Evolutionary conservation across 2,113 vertebrate genomes (phyloP).

Genomic region (Rana temporaria): DNA sequence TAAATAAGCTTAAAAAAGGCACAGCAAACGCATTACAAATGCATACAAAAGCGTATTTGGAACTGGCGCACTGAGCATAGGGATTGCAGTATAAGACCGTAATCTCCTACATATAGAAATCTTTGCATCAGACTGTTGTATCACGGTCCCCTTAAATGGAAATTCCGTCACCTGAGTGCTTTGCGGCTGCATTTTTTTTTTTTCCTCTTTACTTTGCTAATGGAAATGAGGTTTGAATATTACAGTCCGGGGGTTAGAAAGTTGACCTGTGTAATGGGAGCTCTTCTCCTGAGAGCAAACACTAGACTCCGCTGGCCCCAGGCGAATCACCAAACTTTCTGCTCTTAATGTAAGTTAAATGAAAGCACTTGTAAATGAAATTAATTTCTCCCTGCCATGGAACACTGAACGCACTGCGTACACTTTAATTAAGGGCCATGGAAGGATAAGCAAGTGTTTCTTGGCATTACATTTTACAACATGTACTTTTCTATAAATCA

Average conservation of each 20-base stretch:
- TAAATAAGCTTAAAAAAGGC: too few species aligned
- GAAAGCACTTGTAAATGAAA: conserved; percentile 38
- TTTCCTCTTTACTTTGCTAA: background rate
- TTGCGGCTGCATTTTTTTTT: conserved; percentile 4
- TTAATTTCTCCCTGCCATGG: background rate
- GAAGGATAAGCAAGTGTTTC: background rate
- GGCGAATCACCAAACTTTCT: conserved; percentile 27
- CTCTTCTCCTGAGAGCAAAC: conserved; percentile 1
- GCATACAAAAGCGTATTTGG: too few species aligned
- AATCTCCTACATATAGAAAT: too few species aligned
- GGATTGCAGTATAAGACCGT: too few species aligned
- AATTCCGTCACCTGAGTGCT: background rate
- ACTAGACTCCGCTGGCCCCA: conserved; percentile 6
- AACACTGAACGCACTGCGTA: background rate
- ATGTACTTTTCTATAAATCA: too few species aligned
- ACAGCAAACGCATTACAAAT: too few species aligned
- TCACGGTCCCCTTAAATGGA: background rate
- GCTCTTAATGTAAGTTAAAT: conserved; percentile 26
- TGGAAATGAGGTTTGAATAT: conserved; percentile 36
- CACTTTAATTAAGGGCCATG: conserved; percentile 2
- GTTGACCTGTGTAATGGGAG: conserved; percentile 27
- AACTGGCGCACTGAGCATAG: too few species aligned
- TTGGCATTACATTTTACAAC: too few species aligned
- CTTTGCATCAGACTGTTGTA: background rate
- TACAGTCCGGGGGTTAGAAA: conserved; percentile 18